Evolutionary conservation across 2,797 vertebrate genomes (phyloP), one percentile per base, ranked within the genome.

Genomic region (Neopelma chrysocephalum): DNA sequence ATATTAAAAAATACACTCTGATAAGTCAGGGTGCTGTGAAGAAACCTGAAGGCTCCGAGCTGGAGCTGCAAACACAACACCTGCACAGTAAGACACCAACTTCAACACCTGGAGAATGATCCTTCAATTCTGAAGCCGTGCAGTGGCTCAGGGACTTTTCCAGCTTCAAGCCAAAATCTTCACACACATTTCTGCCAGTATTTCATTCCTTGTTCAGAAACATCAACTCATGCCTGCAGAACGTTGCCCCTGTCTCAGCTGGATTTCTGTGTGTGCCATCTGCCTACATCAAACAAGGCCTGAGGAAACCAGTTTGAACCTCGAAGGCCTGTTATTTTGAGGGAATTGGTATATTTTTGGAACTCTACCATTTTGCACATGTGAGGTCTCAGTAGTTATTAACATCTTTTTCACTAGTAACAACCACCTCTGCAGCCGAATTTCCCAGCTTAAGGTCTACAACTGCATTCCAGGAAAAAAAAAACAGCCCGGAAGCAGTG

Each of bases 171-270:
- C 45, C 53, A 32, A 57, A 61, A 48, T 6, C 34, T 21, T 42
- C 53, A 34, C 0, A 2, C 53, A 26, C 4, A 1, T 11, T 4
- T 21, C 66, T 81, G 68, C 48, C 54, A 17, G 22, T 2, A 7
- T 58, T 40, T 58, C 5, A 42, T 2, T 70, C 65, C 68, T 27
- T 8, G 8, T 1, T 64, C 42, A 87, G 45, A 60, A 82, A 27
- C 14, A 34, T 8, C 9, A 45, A 32, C 54, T 64, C 27, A 3
- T 0, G 6, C 27, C 16, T 13, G 43, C 54, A 58, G 58, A 15
- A 29, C 0, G 0, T 1, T 27, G 66, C 43, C 54, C 54, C 20
- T 2, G 6, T 19, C 68, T 31, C 73, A 5, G 27, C 25, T n/a
- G 26, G 36, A 31, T 17, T 45, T 64, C 10, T 40, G 36, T 4